Evolutionary conservation across 2,888 invertebrate species (phyloP), one percentile per base, ranked within the genome.

Genomic region (Tiliacea citrago): DNA sequence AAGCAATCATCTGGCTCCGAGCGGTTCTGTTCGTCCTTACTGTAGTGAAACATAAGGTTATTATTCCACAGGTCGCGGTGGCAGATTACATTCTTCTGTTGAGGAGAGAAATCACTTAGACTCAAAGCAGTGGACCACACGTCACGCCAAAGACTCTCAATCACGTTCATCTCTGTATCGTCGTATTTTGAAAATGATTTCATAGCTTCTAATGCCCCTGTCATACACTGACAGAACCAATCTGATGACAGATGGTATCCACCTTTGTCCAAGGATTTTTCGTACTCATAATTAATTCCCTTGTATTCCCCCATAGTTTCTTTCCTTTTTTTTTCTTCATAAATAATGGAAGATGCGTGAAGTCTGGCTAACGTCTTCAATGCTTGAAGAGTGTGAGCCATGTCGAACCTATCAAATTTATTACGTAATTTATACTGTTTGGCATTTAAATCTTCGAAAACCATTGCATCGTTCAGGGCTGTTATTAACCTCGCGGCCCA

Each of bases 31-130:
- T 85, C 85, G 12, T 68, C 76, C 42, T 84, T 81, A 63, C 88
- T 87, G 74, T 96, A 96, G 81, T 92, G 95, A 84, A 97, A 97
- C 93, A 97, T 94, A 13, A 97, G 89, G 87, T 97, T 97, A 85
- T 97, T 97, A 61, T 96, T 96, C 97, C 97, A 97, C 10, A 97
- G 91, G 92, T 97, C 97, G 7, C 97, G 95, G 87, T 97, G 97
- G 53, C 97, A 97, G 9, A 97, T 90, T 0, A 97, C 97, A 79
- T 97, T 97, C 67, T 94, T 90, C 86, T 95, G 90, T 79, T 90
- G 90, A 74, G 90, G 53, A 57, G 96, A 93, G 18, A 90, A 88
- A 67, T 92, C 89, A 49, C 92, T 87, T 24, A 93, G 83, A 49
- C 87, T 82, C 66, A 96, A 83, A 9, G 93, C 94, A 10, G 86